Base-by-base conservation (phyloP, 2,888 invertebrate species). In the Uropetala carovei region DNA sequence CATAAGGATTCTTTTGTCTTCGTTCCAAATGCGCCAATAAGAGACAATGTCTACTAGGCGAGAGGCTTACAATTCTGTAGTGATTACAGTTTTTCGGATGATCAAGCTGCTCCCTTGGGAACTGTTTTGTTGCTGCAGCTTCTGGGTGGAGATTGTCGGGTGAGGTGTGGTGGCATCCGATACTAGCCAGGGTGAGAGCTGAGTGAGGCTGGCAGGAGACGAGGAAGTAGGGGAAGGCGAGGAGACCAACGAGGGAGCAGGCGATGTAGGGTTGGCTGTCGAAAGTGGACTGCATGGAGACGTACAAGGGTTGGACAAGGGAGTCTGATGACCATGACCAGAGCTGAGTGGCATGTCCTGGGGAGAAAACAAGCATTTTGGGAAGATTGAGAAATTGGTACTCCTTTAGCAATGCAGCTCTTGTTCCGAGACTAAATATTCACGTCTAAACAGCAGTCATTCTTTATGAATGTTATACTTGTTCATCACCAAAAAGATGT, bases 11-110 rank as follows among this genome's bases (percentile, higher is more conserved):
- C 16, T 59, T 68, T 16, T 83, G 43, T 43, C 18, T 14, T 57
- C n/a, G 5, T n/a, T 83, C 18, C 64, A 89, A 58, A 64, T 13
- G 60, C 92, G 81, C 30, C 56, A 30, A n/a, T 43, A 30, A 60
- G 30, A 58, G 30, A 30, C 89, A 60, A 58, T 30, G 30, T 58
- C 58, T 68, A 30, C 58, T 56, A 81, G 27, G 59, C 16, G n/a
- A 92, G 13, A 59, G 14, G 14, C 16, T 95, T 96, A 97, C 94
- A 98, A 96, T 95, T 98, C 98, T 93, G 98, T 98, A 93, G 98
- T 98, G 94, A 98, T 98, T 94, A 98, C 98, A 93, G 98, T 98
- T 95, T 98, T 98, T 94, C 98, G 96, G 94, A 98, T 97, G 93
- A 98, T 97, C 92, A 97, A 96, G 89, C 97, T 96, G 93, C 97